Percentiles rank a stretch among this genome's conserved stretches.
phyloP scores from a whole-genome alignment of 2,888 invertebrate species.

The Baccha elongata region DNA sequence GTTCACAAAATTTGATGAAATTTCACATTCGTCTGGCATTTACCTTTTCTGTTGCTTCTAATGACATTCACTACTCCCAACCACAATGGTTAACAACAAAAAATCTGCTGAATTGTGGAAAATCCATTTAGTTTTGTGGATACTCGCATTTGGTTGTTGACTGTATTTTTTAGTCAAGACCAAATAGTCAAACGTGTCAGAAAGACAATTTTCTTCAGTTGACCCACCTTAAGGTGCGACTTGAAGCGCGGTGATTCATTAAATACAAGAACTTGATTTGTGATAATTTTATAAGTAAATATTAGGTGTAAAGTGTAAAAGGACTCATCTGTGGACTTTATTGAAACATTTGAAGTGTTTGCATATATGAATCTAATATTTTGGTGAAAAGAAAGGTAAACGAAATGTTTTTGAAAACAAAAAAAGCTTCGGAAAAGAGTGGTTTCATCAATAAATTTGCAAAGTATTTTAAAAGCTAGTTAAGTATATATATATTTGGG shows the following conservation, averaged over 20 bases:
- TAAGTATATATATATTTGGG: too few relatives aligned
- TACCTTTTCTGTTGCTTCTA: constrained; percentile 37
- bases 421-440: constrained; percentile 7
- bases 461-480: too few relatives aligned
- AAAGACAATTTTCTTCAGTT: constrained; percentile 20
- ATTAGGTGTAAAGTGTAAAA: not conserved
- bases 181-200: constrained; percentile 52
- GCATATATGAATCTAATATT: not conserved
- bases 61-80: constrained; percentile 54
- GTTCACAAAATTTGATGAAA: constrained; percentile 53
- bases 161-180: constrained; percentile 47
- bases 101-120: constrained; percentile 50
- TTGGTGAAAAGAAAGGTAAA: constrained; percentile 1
- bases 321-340: constrained; percentile 31
- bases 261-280: not conserved
- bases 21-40: constrained; percentile 50
- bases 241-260: constrained; percentile 16
- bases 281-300: not conserved
- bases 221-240: constrained; percentile 49
- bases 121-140: constrained; percentile 43
- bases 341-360: not conserved
- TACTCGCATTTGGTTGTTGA: constrained; percentile 34
- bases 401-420: not conserved
- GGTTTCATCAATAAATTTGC: too few relatives aligned
- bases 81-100: constrained; percentile 1